Evolutionary conservation across 2,797 vertebrate genomes (phyloP).

Genomic region (Poeciliopsis infans): DNA sequence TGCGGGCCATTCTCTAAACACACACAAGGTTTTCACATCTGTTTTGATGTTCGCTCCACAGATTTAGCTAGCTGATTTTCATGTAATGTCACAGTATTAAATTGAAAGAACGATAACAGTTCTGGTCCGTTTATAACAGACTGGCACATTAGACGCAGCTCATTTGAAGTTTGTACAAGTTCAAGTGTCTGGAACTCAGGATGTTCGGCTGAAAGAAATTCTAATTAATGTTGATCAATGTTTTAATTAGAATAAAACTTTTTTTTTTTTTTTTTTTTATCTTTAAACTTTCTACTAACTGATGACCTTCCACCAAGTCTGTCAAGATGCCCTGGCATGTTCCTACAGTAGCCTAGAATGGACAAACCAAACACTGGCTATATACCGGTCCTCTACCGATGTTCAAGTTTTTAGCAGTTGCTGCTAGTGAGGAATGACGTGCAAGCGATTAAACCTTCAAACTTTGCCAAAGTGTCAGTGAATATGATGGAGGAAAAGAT

Average conservation of each 20-base stretch:
- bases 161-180: conserved; percentile 9
- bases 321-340: conserved; percentile 1
- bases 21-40: background rate
- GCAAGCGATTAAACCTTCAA: background rate
- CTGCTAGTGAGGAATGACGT: background rate
- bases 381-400: background rate
- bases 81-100: background rate
- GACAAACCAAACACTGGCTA: conserved; percentile 19
- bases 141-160: conserved; percentile 14
- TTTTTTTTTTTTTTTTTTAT: too few relatives aligned
- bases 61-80: conserved; percentile 1
- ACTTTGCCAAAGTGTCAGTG: conserved; percentile 7
- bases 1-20: background rate
- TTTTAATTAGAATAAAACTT: background rate
- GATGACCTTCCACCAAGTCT: background rate
- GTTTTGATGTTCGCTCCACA: background rate
- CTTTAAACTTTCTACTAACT: background rate
- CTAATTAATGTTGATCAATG: background rate
- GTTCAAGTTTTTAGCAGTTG: conserved; percentile 16
- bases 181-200: background rate
- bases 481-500: background rate
- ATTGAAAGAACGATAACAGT: background rate
- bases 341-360: conserved; percentile 6
- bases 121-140: conserved; percentile 20
- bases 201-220: background rate